Percentiles rank a stretch among this genome's conserved stretches.
Conservation (phyloP, 2,888 invertebrate species). For the Clanis bilineata region DNA sequence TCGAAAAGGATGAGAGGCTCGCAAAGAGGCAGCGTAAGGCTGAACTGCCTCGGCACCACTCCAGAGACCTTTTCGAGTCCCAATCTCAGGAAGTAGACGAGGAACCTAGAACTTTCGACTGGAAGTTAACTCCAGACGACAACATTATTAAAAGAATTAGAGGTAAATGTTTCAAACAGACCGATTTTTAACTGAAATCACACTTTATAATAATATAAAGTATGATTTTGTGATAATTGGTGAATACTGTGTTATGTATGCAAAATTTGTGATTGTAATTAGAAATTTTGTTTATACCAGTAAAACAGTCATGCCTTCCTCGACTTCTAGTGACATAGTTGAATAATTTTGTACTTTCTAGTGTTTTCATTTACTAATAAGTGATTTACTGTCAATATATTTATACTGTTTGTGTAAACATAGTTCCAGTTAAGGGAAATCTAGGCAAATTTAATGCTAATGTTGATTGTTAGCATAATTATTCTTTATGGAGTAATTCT, state of each 20-base stretch:
- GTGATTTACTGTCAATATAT: neutral
- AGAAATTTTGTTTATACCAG: conserved; percentile 14
- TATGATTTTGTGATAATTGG: conserved; percentile 17
- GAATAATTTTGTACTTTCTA: neutral
- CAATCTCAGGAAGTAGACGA: conserved; percentile 63
- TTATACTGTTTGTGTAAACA: conserved; percentile 3
- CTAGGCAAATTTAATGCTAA: conserved; percentile 8
- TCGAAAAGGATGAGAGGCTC: conserved; percentile 35
- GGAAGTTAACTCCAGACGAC: conserved; percentile 64
- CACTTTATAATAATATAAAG: conserved; percentile 12
- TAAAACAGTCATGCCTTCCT: conserved; percentile 5
- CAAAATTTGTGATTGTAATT: conserved; percentile 1
- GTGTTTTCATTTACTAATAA: neutral
- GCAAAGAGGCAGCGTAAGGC: conserved; percentile 37
- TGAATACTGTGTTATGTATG: conserved; percentile 6
- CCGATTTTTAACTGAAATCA: conserved; percentile 48
- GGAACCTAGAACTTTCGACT: conserved; percentile 48
- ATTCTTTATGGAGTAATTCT: neutral
- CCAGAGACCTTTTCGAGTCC: conserved; percentile 70
- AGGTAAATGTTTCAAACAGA: conserved; percentile 64
- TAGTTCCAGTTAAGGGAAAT: neutral
- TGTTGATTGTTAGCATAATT: conserved; percentile 2
- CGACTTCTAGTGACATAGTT: neutral
- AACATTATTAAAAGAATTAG: conserved; percentile 60
- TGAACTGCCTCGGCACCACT: conserved; percentile 48